Percentiles rank a stretch among this genome's conserved stretches.
Conservation (phyloP, 2,888 invertebrate genomes). For the Amiota mariae region DNA sequence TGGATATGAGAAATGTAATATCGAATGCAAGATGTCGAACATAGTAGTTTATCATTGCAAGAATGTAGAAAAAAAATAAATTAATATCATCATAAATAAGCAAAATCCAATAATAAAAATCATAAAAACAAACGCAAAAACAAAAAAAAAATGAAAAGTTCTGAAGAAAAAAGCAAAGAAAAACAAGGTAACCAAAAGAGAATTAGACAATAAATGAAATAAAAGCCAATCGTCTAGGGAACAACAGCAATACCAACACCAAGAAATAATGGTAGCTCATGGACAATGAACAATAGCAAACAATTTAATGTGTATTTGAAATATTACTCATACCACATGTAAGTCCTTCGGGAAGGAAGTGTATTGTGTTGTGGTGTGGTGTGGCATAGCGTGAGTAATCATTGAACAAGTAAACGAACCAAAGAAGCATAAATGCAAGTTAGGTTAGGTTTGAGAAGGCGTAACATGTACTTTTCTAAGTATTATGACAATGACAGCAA, state of each 20-base stretch:
- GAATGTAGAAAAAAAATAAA: neutral
- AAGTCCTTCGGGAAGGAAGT: neutral
- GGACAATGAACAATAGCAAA: constrained; percentile 1
- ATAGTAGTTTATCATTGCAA: constrained; percentile 25
- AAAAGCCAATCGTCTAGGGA: too few relatives aligned
- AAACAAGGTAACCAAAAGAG: neutral
- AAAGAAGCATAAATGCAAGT: neutral
- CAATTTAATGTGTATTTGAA: constrained; percentile 47
- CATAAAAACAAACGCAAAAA: too few relatives aligned
- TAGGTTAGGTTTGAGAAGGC: neutral
- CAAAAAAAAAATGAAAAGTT: constrained; percentile 30
- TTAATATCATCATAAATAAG: constrained; percentile 22
- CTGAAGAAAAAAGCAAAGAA: neutral
- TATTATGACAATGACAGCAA: constrained; percentile 8
- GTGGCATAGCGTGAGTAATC: neutral
- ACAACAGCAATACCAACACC: neutral
- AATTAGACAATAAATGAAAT: constrained; percentile 1
- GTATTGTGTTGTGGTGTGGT: too few relatives aligned
- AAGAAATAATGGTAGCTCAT: neutral
- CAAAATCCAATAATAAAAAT: constrained; percentile 23
- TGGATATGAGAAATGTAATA: constrained; percentile 42
- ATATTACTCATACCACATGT: constrained; percentile 58
- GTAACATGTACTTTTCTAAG: constrained; percentile 40
- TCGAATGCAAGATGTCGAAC: neutral
- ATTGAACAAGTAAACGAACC: constrained; percentile 6